These are phyloP conservation scores for Cactoblastis cactorum DNA, from an alignment of 2,888 invertebrate species.

Conservation along the genomic window DNA sequence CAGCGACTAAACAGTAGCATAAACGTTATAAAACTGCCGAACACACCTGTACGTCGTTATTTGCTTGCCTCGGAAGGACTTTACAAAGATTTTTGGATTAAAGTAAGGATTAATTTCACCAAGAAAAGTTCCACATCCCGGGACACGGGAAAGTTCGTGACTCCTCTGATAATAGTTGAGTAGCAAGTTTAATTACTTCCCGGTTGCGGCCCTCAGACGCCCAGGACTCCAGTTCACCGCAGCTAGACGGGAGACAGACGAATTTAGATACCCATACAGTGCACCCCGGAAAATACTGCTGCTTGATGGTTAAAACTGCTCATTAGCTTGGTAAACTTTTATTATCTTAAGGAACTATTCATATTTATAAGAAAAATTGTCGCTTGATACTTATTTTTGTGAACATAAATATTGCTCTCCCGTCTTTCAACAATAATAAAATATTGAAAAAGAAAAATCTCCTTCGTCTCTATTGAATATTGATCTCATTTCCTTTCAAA, in stretches of 20 bases:
- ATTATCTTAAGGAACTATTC: no score
- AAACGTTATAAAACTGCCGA: background rate
- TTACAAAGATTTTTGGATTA: constrained; percentile 49
- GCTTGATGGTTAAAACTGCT: background rate
- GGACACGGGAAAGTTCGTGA: constrained; percentile 59
- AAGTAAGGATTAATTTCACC: constrained; percentile 58
- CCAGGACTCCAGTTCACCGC: constrained; percentile 26
- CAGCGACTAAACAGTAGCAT: background rate
- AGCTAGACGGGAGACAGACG: constrained; percentile 20
- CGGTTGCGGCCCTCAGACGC: constrained; percentile 39
- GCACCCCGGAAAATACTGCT: background rate
- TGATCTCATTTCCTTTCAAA: no score
- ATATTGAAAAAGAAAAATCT: no score
- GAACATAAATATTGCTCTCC: no score
- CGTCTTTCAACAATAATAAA: no score
- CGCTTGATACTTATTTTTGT: no score
- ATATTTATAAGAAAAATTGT: no score
- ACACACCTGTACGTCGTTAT: background rate
- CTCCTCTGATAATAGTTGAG: constrained; percentile 67
- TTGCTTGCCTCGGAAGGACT: constrained; percentile 34
- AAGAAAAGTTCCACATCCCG: constrained; percentile 57
- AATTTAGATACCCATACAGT: constrained; percentile 6
- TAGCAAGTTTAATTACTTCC: constrained; percentile 74
- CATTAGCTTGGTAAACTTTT: background rate
- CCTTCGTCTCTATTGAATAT: no score